Conservation (phyloP, 2,113 vertebrate species). For the Thermophis baileyi region DNA sequence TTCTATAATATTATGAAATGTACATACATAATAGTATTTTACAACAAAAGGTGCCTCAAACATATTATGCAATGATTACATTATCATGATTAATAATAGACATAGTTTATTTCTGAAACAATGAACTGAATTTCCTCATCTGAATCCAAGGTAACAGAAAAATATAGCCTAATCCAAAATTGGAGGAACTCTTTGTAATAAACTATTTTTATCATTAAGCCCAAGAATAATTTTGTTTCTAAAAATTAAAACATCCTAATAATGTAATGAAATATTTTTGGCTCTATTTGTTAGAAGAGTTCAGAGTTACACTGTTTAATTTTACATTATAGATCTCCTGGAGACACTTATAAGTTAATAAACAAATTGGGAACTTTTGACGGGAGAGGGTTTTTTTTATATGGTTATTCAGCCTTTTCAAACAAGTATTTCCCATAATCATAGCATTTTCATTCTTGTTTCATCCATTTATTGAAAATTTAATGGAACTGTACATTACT, state of each 20-base stretch:
- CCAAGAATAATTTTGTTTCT: conserved; percentile 23
- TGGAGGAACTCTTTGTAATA: conserved; percentile 22
- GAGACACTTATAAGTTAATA: background rate
- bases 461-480: conserved; percentile 22
- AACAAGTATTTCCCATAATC: conserved; percentile 9
- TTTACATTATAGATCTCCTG: background rate
- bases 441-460: conserved; percentile 21
- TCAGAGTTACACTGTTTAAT: background rate
- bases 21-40: background rate
- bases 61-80: conserved; percentile 1
- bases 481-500: conserved; percentile 16
- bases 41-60: conserved; percentile 5
- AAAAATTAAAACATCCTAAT: conserved; percentile 19
- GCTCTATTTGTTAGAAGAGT: background rate
- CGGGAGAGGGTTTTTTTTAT: background rate
- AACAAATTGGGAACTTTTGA: conserved; percentile 8
- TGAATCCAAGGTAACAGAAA: conserved; percentile 5
- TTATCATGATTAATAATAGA: conserved; percentile 16
- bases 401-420: conserved; percentile 1
- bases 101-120: conserved; percentile 8
- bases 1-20: background rate
- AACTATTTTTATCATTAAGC: background rate
- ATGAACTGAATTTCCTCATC: conserved; percentile 10
- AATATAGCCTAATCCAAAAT: background rate
- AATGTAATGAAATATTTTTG: conserved; percentile 3